A percentile compares a stretch with the other conserved stretches of the same genome.
Evolutionary conservation across 2,113 vertebrate genomes (phyloP).

Genomic region (Atherinomorus stipes): DNA sequence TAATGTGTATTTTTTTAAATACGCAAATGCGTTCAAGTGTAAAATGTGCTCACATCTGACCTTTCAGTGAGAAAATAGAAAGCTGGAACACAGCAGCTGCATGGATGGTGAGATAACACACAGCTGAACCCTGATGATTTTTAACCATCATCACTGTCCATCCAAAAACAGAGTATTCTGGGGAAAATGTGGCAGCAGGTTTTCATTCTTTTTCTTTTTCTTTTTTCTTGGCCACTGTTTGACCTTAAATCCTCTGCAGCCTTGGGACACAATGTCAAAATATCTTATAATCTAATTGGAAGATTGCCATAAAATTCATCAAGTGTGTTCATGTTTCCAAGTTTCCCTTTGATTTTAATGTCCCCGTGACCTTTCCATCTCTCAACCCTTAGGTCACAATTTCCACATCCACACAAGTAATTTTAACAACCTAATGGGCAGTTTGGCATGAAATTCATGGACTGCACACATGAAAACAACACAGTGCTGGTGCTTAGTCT

Average conservation of each 20-base stretch:
- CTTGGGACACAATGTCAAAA: constrained; percentile 16
- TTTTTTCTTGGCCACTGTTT: constrained; percentile 1
- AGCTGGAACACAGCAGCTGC: constrained; percentile 7
- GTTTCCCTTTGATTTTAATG: constrained; percentile 32
- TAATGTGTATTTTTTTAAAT: neutral
- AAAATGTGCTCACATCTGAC: neutral
- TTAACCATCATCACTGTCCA: neutral
- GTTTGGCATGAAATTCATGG: neutral
- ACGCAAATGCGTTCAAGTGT: no score
- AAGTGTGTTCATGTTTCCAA: constrained; percentile 15
- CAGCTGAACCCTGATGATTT: neutral
- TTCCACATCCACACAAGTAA: neutral
- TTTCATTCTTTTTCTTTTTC: neutral
- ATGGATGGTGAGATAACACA: neutral
- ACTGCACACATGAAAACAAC: neutral
- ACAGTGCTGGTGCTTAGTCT: neutral
- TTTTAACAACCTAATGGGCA: neutral
- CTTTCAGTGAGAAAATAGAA: neutral
- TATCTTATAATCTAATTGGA: constrained; percentile 23
- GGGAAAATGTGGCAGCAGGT: neutral
- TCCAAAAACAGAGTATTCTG: neutral
- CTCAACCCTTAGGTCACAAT: neutral
- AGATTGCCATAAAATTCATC: constrained; percentile 11
- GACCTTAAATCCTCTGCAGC: constrained; percentile 18
- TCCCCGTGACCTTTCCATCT: constrained; percentile 31